These are phyloP conservation scores for Menura novaehollandiae DNA, from an alignment of 2,113 vertebrate species.

Conservation along the genomic window DNA sequence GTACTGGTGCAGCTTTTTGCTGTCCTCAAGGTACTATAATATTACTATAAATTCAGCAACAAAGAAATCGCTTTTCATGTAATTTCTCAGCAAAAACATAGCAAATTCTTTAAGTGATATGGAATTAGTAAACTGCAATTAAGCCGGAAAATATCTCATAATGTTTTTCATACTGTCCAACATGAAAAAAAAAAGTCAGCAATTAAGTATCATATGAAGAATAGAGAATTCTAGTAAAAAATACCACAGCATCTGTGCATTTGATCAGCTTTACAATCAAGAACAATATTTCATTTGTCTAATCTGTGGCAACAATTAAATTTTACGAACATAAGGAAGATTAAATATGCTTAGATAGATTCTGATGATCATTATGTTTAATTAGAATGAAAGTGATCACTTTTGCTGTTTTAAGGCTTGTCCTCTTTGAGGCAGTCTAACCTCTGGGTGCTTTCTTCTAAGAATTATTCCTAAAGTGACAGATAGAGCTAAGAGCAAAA, in stretches of 20 bases:
- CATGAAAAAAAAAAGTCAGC: background rate
- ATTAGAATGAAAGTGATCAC: background rate
- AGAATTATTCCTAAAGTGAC: background rate
- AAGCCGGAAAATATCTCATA: background rate
- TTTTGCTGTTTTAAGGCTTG: background rate
- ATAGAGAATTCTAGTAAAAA: background rate
- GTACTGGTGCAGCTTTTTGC: background rate
- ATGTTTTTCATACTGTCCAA: background rate
- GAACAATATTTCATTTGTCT: background rate
- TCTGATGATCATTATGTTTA: background rate
- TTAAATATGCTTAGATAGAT: background rate
- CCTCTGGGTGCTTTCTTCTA: background rate
- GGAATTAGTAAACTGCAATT: background rate
- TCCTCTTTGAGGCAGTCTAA: background rate
- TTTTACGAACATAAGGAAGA: background rate
- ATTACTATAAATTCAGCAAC: background rate
- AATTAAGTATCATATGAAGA: background rate
- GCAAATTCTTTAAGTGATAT: background rate
- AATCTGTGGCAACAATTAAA: background rate
- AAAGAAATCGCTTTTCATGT: background rate
- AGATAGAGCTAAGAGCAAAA: background rate
- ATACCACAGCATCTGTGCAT: background rate
- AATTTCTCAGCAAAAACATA: background rate
- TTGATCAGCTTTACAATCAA: background rate
- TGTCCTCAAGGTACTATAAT: background rate